Evolutionary conservation across 2,888 invertebrate genomes (phyloP).

Genomic region (Brassicogethes aeneus): DNA sequence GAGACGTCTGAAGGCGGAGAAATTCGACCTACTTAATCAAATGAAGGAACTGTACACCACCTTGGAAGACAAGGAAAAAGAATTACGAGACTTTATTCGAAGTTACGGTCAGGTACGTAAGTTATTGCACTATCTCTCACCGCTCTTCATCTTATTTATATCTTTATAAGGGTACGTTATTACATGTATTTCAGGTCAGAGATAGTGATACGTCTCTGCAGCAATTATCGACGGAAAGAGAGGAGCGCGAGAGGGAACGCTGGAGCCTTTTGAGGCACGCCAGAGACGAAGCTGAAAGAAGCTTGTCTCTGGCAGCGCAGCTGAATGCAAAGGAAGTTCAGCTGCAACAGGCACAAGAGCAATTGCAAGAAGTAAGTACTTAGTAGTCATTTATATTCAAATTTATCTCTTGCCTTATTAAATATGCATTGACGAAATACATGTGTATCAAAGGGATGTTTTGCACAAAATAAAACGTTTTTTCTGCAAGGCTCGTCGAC

Average conservation of each 20-base stretch:
- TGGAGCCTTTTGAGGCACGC: conserved; percentile 83
- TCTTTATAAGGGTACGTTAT: conserved; percentile 2
- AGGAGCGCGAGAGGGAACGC: conserved; percentile 78
- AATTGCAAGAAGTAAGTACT: conserved; percentile 70
- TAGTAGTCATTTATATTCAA: conserved; percentile 7
- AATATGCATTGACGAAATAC: no score
- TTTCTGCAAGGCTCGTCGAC: conserved; percentile 54
- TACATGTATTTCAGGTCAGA: conserved; percentile 45
- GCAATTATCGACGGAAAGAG: conserved; percentile 50
- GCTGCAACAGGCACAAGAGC: conserved; percentile 75
- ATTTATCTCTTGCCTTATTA: no score
- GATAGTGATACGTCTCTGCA: conserved; percentile 65
- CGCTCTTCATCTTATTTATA: conserved; percentile 1
- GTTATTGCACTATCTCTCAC: background rate
- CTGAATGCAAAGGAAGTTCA: conserved; percentile 81
- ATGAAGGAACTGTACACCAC: conserved; percentile 93
- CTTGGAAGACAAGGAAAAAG: conserved; percentile 89
- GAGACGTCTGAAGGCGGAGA: conserved; percentile 85
- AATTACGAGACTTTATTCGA: conserved; percentile 86
- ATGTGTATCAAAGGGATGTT: background rate
- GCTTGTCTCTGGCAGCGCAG: conserved; percentile 77
- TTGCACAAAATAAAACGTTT: background rate
- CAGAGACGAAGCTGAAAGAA: conserved; percentile 82
- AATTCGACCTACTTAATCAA: conserved; percentile 85
- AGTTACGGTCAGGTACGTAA: conserved; percentile 79